Percentiles rank a stretch among this genome's conserved stretches.
phyloP scores from a whole-genome alignment of 2,888 invertebrate genomes.

The Apamea sordens region DNA sequence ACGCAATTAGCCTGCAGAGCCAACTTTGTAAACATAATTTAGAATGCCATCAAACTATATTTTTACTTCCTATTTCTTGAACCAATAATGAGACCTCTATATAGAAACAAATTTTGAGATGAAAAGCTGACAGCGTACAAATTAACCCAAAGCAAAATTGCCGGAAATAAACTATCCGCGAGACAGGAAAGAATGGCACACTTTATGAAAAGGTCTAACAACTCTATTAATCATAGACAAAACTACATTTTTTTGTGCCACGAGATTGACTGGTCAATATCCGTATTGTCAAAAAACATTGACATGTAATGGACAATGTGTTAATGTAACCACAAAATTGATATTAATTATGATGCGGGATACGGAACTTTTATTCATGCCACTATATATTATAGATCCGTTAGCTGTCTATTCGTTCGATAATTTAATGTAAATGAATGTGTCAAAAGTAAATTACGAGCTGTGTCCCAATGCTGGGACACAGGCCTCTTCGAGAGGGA shows the following conservation, averaged over 20 bases:
- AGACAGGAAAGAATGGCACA: conserved; percentile 48
- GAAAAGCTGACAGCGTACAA: conserved; percentile 53
- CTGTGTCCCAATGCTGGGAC: neutral
- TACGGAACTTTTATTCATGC: conserved; percentile 29
- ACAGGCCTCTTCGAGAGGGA: neutral
- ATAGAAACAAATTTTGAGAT: conserved; percentile 39
- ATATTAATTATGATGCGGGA: conserved; percentile 40
- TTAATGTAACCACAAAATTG: conserved; percentile 26
- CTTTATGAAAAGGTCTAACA: conserved; percentile 39
- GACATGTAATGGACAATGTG: conserved; percentile 32
- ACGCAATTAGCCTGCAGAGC: neutral
- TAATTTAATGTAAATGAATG: neutral
- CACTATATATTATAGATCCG: neutral
- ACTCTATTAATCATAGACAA: conserved; percentile 57
- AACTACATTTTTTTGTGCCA: conserved; percentile 36
- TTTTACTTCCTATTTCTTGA: conserved; percentile 23
- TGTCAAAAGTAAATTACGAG: neutral
- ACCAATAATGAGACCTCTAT: conserved; percentile 25
- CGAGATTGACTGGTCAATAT: conserved; percentile 52
- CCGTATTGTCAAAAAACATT: conserved; percentile 47
- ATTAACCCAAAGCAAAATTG: conserved; percentile 47
- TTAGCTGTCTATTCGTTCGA: neutral
- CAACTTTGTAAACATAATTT: neutral
- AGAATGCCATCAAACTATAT: neutral
- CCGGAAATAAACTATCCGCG: conserved; percentile 48